Evolutionary conservation across 2,888 invertebrate species (phyloP).

Genomic region (Eubasilissa splendida): DNA sequence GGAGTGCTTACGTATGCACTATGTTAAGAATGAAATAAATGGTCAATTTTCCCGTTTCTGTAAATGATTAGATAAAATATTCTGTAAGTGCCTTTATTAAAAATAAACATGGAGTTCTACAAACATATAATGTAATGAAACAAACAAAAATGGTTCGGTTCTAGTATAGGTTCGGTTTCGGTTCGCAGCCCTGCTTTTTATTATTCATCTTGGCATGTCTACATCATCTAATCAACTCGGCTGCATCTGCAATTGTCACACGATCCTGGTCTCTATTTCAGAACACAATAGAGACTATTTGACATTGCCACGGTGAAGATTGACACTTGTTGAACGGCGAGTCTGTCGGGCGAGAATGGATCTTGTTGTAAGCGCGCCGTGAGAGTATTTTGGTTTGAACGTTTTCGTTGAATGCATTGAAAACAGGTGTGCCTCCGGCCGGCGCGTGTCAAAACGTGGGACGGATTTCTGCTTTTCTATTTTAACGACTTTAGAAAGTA

Average conservation of each 20-base stretch:
- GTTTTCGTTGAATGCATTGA: conserved; percentile 16
- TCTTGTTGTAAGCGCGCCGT: neutral
- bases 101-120: too few relatives aligned
- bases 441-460: neutral
- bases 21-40: too few relatives aligned
- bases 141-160: too few relatives aligned
- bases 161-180: neutral
- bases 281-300: neutral
- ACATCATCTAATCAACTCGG: neutral
- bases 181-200: neutral
- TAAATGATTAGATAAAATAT: too few relatives aligned
- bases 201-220: neutral
- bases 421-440: conserved; percentile 32
- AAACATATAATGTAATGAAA: too few relatives aligned
- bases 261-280: conserved; percentile 7
- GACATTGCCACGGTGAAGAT: neutral
- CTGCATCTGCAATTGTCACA: conserved; percentile 12
- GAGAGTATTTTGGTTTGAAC: neutral
- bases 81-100: too few relatives aligned
- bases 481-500: too few relatives aligned
- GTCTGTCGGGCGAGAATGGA: neutral
- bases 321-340: conserved; percentile 15
- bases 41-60: too few relatives aligned
- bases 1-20: too few relatives aligned
- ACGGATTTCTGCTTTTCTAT: neutral